A percentile compares a stretch with the other conserved stretches of the same genome.
Conservation (phyloP, 1,140 invertebrate genomes). For the Leptoteleia sp. region DNA sequence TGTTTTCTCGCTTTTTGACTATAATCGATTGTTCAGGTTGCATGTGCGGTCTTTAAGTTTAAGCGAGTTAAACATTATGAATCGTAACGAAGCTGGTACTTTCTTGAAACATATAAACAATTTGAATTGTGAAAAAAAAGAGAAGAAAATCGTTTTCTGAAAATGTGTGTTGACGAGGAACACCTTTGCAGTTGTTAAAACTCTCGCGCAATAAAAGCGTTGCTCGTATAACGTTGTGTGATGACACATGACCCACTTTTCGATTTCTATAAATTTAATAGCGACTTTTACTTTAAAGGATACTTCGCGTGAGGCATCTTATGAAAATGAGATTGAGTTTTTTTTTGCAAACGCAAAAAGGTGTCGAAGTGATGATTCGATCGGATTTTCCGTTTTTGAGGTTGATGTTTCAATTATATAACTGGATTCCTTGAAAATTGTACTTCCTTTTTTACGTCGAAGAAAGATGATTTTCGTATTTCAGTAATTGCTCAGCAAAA, state of each 20-base stretch:
- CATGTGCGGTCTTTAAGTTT: too few relatives aligned
- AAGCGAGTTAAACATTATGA: not conserved
- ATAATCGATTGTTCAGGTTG: constrained; percentile 1
- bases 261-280: constrained; percentile 60
- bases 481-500: too few relatives aligned
- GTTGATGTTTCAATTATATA: too few relatives aligned
- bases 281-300: constrained; percentile 50
- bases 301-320: constrained; percentile 27
- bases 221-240: constrained; percentile 47
- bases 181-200: constrained; percentile 23
- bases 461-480: too few relatives aligned
- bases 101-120: constrained; percentile 16
- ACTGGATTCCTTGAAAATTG: too few relatives aligned
- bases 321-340: constrained; percentile 32
- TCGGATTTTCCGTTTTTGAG: too few relatives aligned
- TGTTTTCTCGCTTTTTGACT: constrained; percentile 23
- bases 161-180: constrained; percentile 6
- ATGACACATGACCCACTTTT: constrained; percentile 58
- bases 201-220: constrained; percentile 28
- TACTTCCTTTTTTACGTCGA: too few relatives aligned
- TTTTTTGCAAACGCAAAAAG: constrained; percentile 6
- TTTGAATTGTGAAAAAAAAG: too few relatives aligned
- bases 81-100: not conserved
- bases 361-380: constrained; percentile 12
- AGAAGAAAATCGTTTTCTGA: too few relatives aligned